Conservation (phyloP, 2,113 vertebrate genomes). For the Rhinolophus ferrumequinum region DNA sequence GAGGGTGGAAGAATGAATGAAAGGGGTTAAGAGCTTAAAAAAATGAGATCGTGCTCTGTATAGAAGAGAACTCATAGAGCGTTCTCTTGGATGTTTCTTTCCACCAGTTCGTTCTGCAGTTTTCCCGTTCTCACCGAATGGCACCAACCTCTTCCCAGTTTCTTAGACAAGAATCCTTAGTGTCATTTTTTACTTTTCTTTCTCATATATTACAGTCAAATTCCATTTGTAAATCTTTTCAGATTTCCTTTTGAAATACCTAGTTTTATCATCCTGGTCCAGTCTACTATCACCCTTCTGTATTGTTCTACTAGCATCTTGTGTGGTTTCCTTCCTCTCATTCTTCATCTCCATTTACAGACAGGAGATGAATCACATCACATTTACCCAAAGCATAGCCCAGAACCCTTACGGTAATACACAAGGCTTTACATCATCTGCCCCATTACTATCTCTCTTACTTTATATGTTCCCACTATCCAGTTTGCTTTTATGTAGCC, state of each 20-base stretch:
- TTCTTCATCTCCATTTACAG: neutral
- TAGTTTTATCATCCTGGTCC: neutral
- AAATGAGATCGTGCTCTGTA: neutral
- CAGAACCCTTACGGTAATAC: neutral
- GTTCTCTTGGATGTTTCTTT: neutral
- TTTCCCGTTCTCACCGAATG: neutral
- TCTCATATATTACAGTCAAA: neutral
- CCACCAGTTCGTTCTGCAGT: neutral
- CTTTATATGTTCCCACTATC: neutral
- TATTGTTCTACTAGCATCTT: neutral
- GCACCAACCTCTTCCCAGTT: neutral
- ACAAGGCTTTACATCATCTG: neutral
- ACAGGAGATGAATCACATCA: neutral
- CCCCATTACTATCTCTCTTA: neutral
- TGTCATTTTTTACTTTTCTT: neutral
- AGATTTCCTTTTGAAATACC: neutral
- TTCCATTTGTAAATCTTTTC: slow-evolving; percentile 20
- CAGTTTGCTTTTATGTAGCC: neutral
- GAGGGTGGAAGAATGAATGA: neutral
- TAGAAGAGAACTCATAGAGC: neutral
- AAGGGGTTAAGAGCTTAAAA: neutral
- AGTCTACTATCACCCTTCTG: neutral
- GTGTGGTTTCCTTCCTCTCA: neutral
- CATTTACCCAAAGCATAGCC: neutral
- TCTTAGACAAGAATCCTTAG: neutral